Base-by-base conservation (phyloP, 2,888 invertebrate genomes). In the Gandaritis pyraliata region DNA sequence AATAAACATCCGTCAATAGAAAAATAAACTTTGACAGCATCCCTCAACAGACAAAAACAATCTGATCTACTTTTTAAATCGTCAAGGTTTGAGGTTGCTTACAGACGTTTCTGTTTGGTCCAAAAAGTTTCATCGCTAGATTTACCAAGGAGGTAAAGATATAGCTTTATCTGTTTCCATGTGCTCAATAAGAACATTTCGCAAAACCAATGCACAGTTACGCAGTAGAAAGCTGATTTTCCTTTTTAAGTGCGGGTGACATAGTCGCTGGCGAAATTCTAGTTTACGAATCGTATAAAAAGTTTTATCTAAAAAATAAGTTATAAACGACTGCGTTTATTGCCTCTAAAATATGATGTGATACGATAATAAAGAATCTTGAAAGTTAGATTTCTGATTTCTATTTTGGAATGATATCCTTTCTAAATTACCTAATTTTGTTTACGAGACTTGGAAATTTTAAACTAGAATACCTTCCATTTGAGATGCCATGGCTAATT, bases 151-250 rank as follows among this genome's bases (percentile, higher is more conserved):
- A 23, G 2, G 23, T 23, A 23, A 23, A 23, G 7, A 30, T 30
- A 30, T 33, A 5, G 6, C 10, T 33, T 33, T 41, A 5, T 39
- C 5, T 39, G 12, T 41, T 43, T 66, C 45, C 60, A 62, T 56
- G 63, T 64, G 13, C 45, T 41, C 45, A 41, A 57, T 47, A 60
- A 66, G 72, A 74, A 63, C 66, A 72, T 77, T 78, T 77, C 74
- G 74, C 68, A 72, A 75, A 75, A 69, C 64, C 66, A 59, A 65
- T 65, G 61, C 56, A 71, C 53, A 61, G 59, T 47, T 59, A 45
- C 46, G 45, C 29, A 48, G 53, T 80, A 79, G 82, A 81, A 80
- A 82, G 82, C 72, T 61, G 77, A 73, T 64, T 68, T 74, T 57
- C 80, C 81, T 71, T 80, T 68, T 70, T 60, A 13, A 69, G 68